phyloP scores from a whole-genome alignment of 2,888 invertebrate species.

The Sinodicranocentrus sp. region DNA sequence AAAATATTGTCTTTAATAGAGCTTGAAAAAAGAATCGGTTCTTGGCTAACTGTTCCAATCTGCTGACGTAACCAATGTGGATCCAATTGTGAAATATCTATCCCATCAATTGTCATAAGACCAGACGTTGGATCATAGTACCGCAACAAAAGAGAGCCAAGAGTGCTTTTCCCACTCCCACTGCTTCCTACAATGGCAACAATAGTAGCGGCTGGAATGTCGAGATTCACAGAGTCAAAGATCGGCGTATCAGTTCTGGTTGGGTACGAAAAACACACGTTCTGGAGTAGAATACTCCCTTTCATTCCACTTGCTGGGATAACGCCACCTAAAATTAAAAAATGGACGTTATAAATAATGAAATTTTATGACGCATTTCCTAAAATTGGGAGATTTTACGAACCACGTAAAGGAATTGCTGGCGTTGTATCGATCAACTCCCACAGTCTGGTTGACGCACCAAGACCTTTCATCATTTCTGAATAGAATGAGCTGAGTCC shows the following conservation, averaged over 20 bases:
- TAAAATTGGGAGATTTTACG: constrained; percentile 19
- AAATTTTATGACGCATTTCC: too few relatives aligned
- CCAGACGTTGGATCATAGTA: constrained; percentile 91
- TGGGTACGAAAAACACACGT: constrained; percentile 87
- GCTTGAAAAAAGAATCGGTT: constrained; percentile 94
- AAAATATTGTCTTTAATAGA: constrained; percentile 93
- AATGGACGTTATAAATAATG: background rate
- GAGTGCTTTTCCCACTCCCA: constrained; percentile 96
- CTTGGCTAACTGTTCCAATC: constrained; percentile 95
- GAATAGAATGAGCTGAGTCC: constrained; percentile 96
- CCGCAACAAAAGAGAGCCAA: constrained; percentile 89
- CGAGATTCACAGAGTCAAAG: constrained; percentile 84
- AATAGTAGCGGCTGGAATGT: constrained; percentile 84
- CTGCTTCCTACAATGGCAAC: constrained; percentile 94
- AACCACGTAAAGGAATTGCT: constrained; percentile 86
- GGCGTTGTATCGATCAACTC: constrained; percentile 91
- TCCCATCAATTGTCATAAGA: constrained; percentile 86
- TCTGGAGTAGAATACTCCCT: constrained; percentile 87
- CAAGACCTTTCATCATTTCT: constrained; percentile 93
- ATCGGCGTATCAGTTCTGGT: constrained; percentile 82
- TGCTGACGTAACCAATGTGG: constrained; percentile 91
- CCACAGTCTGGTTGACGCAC: constrained; percentile 93
- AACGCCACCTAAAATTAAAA: constrained; percentile 81
- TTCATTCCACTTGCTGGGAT: constrained; percentile 81
- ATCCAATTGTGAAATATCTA: constrained; percentile 87